phyloP scores from a whole-genome alignment of 2,113 vertebrate genomes.

The Cinclus cinclus region DNA sequence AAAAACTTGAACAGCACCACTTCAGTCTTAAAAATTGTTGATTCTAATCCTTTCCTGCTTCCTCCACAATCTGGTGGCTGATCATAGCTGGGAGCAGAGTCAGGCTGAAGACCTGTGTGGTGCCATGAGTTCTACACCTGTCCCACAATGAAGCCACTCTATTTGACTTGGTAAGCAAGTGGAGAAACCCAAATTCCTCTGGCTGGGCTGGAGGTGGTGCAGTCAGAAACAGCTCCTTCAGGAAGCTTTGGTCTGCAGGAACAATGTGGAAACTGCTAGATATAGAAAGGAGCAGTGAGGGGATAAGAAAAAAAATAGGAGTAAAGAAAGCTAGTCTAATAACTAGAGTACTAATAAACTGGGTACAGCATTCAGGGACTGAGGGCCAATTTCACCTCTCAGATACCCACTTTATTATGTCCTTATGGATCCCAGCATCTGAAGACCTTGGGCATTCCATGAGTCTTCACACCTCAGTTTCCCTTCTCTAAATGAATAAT shows the following conservation, averaged over 20 bases:
- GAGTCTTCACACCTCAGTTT: not conserved
- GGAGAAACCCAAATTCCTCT: not conserved
- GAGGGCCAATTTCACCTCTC: not conserved
- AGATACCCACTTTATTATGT: not conserved
- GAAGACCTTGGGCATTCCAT: not conserved
- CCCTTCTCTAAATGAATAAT: not conserved
- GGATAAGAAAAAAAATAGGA: not conserved
- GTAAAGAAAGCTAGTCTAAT: not conserved
- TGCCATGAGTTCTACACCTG: not conserved
- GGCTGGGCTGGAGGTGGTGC: not conserved
- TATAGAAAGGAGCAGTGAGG: not conserved
- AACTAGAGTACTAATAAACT: not conserved
- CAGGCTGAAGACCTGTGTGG: not conserved
- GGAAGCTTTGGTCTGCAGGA: not conserved
- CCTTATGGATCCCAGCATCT: not conserved
- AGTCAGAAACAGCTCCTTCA: not conserved
- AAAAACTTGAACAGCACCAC: not conserved
- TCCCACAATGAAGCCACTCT: not conserved
- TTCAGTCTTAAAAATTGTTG: not conserved
- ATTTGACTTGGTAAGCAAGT: fast-evolving
- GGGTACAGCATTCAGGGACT: not conserved
- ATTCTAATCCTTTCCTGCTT: not conserved
- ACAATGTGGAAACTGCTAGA: not conserved
- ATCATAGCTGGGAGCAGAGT: not conserved
- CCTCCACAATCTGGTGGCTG: not conserved